Evolutionary conservation across 2,113 vertebrate genomes (phyloP).

Genomic region (Zosterops lateralis): DNA sequence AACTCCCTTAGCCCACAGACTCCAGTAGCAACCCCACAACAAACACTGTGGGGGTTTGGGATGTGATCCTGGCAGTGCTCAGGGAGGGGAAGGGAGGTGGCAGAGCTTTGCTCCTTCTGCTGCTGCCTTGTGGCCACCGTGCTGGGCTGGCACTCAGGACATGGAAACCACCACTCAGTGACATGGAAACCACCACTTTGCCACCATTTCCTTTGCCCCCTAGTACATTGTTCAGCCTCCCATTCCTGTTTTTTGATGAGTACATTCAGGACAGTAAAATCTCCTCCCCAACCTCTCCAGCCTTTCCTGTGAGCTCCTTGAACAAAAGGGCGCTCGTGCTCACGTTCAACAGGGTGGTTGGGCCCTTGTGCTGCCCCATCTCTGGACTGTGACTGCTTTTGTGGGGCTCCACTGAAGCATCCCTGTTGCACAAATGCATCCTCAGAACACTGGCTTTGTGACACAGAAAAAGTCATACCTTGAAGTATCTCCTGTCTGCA

Average conservation of each 20-base stretch:
- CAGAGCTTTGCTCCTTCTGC: not conserved
- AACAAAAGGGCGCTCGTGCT: not conserved
- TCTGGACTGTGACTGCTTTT: not conserved
- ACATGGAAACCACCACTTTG: not conserved
- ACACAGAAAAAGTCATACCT: not conserved
- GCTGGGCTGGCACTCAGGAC: not conserved
- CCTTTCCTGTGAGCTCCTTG: not conserved
- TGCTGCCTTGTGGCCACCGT: not conserved
- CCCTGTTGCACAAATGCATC: not conserved
- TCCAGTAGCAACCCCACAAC: conserved; percentile 80
- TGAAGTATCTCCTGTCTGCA: not conserved
- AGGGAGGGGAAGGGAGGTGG: not conserved
- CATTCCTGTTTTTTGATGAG: not conserved
- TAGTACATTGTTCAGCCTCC: not conserved
- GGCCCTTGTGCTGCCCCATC: not conserved
- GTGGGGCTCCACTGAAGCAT: not conserved
- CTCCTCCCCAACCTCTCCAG: not conserved
- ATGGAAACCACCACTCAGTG: not conserved
- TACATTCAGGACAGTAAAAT: not conserved
- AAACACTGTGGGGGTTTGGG: conserved; percentile 70
- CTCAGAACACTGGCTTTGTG: not conserved
- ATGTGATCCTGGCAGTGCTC: conserved; percentile 8
- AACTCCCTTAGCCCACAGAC: conserved; percentile 70
- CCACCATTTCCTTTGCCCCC: not conserved
- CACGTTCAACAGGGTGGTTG: not conserved